Evolutionary conservation across 2,888 invertebrate species (phyloP).

Genomic region (Dusona sp.): DNA sequence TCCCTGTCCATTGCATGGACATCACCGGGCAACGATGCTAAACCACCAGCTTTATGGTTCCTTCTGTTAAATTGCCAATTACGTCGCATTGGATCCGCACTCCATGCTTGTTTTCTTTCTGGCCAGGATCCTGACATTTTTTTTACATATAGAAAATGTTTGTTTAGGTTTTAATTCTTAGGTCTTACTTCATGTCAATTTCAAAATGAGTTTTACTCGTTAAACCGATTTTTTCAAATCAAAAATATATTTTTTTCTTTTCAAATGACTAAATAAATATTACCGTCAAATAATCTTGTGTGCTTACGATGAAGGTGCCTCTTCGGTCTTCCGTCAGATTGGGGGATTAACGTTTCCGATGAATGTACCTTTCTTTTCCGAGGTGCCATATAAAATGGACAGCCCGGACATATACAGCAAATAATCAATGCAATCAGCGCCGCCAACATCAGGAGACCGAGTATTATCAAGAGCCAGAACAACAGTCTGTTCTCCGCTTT

Average conservation of each 20-base stretch:
- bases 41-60: conserved; percentile 83
- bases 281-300: conserved; percentile 75
- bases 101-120: conserved; percentile 92
- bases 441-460: conserved; percentile 91
- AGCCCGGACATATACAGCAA: conserved; percentile 94
- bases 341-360: conserved; percentile 80
- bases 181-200: neutral
- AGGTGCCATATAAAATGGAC: conserved; percentile 92
- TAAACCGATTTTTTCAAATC: neutral
- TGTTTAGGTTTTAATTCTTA: neutral
- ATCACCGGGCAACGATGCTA: conserved; percentile 82
- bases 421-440: conserved; percentile 90
- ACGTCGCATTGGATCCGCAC: conserved; percentile 89
- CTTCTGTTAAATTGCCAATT: conserved; percentile 92
- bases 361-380: conserved; percentile 85
- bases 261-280: neutral
- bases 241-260: neutral
- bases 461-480: conserved; percentile 92
- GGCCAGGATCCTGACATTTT: conserved; percentile 72
- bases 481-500: conserved; percentile 90
- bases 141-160: no score
- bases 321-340: conserved; percentile 79
- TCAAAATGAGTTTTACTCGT: neutral
- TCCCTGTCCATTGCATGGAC: conserved; percentile 73
- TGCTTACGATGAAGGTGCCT: conserved; percentile 80